phyloP scores from a whole-genome alignment of 2,113 vertebrate species.

The Chauna torquata region DNA sequence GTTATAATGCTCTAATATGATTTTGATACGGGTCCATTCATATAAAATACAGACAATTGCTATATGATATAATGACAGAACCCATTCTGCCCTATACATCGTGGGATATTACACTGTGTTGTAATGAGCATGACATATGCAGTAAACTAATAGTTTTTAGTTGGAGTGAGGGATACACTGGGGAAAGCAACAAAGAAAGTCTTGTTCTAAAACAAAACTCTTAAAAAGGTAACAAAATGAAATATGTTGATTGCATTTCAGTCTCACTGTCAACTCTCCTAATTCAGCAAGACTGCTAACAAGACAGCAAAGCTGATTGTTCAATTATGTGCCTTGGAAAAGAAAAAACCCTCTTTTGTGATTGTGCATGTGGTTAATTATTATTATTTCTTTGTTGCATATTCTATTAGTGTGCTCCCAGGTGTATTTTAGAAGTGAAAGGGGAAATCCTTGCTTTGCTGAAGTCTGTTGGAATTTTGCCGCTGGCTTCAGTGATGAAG shows the following conservation, averaged over 20 bases:
- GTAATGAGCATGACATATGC: not conserved
- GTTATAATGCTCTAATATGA: not conserved
- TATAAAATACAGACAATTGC: not conserved
- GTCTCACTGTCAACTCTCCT: not conserved
- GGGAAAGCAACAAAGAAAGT: not conserved
- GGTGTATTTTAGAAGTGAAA: not conserved
- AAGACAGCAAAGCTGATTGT: not conserved
- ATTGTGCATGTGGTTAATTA: not conserved
- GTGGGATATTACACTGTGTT: not conserved
- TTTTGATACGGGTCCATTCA: fast-evolving
- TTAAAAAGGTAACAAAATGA: not conserved
- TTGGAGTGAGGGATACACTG: not conserved
- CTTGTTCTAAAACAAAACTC: not conserved
- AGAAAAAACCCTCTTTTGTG: not conserved
- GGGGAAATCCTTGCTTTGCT: not conserved
- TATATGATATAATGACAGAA: not conserved
- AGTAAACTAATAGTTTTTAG: not conserved
- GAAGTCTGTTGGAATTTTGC: not conserved
- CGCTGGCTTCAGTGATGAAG: not conserved
- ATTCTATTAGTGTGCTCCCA: not conserved
- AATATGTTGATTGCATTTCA: not conserved
- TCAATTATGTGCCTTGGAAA: not conserved
- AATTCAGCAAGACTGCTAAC: not conserved
- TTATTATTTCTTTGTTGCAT: not conserved
- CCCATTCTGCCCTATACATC: not conserved